Evolutionary conservation across 2,888 invertebrate species (phyloP), one percentile per base, ranked within the genome.

Genomic region (Apodemia duryi): DNA sequence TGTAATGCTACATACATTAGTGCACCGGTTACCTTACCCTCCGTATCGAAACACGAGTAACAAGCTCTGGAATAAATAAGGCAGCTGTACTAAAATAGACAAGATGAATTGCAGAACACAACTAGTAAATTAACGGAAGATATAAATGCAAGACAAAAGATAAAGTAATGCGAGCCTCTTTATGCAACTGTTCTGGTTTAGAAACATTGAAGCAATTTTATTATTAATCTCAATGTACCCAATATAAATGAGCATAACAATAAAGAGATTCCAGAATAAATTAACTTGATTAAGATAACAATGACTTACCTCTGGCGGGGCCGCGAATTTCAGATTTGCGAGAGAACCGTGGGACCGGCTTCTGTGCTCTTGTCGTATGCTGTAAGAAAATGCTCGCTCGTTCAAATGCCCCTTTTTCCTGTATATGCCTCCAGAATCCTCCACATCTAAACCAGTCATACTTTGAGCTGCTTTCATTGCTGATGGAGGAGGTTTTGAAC

Each of bases 381-480:
- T 98, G 88, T 98, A 98, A 66, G 97, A 97, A 82, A 98, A 98
- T 35, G 98, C 98, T 64, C 98, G 93, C 84, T 98, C 98, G 85
- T 98, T 98, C 72, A 98, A 87, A 78, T 98, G 98, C 0, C 98
- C 98, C 78, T 98, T 97, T 80, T 97, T 96, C 75, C 97, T 93
- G 81, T 98, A 98, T 70, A 98, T 97, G 63, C 97, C 94, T 0
- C 94, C 93, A 0, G 93, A 90, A 65, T 94, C 93, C 66, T 94
- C 93, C 21, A 93, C 94, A 73, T 95, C 95, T 64, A 95, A 81
- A 65, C 95, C 95, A 71, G 94, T 95, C 88, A 88, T 90, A 78
- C 94, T 93, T 70, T 95, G 95, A 63, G 95, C 95, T 9, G 95
- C 94, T 75, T 95, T 85, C 78, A 95, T 93, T 70, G 94, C 81